Evolutionary conservation across 2,888 invertebrate genomes (phyloP).

Genomic region (Hypselothyrea guttata): DNA sequence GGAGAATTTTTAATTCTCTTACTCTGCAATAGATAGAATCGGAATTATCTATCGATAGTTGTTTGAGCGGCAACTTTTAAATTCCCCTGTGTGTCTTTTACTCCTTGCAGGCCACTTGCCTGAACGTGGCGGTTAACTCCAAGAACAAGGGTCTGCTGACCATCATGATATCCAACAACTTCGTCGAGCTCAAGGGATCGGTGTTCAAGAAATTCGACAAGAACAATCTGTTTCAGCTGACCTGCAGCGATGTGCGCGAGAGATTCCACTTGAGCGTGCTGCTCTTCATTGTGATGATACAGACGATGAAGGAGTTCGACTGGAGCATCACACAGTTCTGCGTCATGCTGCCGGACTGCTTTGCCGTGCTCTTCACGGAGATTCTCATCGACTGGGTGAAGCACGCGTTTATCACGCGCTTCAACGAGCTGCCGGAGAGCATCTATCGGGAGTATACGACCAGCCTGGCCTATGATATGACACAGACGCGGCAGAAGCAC

Average conservation of each 20-base stretch:
- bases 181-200: slow-evolving; percentile 99
- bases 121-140: slow-evolving; percentile 99
- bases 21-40: no score
- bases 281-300: slow-evolving; percentile 95
- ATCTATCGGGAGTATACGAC: slow-evolving; percentile 97
- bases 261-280: slow-evolving; percentile 96
- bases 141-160: slow-evolving; percentile 98
- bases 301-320: slow-evolving; percentile 98
- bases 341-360: slow-evolving; percentile 94
- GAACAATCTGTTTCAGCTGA: slow-evolving; percentile 97
- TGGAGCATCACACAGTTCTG: slow-evolving; percentile 96
- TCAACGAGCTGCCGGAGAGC: slow-evolving; percentile 96
- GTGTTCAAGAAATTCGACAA: slow-evolving; percentile 99
- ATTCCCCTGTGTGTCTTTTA: background rate
- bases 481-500: slow-evolving; percentile 95
- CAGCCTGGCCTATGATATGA: slow-evolving; percentile 96
- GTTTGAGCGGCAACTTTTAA: no score
- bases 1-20: no score
- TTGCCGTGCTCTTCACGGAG: slow-evolving; percentile 94
- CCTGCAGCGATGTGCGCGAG: slow-evolving; percentile 98
- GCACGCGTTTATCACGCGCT: slow-evolving; percentile 99
- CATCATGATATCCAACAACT: slow-evolving; percentile 99
- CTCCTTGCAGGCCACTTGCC: slow-evolving; percentile 92
- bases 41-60: no score
- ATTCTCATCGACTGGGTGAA: slow-evolving; percentile 99